These are phyloP conservation scores for Tuberolachnus salignus DNA, from an alignment of 2,888 invertebrate species.

Conservation along the genomic window DNA sequence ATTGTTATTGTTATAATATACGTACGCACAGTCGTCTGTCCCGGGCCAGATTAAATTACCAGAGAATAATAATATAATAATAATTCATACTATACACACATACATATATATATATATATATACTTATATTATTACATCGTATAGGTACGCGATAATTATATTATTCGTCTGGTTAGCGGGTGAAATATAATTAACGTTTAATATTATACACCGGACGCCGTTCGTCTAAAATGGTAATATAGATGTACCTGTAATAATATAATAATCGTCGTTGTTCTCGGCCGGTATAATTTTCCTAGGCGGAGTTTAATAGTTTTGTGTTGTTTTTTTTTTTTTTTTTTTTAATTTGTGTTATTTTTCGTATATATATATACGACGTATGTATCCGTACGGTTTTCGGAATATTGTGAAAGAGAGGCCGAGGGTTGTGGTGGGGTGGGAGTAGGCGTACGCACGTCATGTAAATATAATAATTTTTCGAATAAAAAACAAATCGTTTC, in stretches of 20 bases:
- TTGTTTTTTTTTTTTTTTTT: background rate
- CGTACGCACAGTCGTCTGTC: background rate
- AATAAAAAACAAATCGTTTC: slow-evolving; percentile 37
- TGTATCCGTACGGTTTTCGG: too few relatives aligned
- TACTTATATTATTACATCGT: background rate
- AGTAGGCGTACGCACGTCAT: slow-evolving; percentile 5
- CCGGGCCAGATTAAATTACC: slow-evolving; percentile 42
- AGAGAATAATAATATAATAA: slow-evolving; percentile 21
- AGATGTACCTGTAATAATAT: background rate
- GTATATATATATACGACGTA: too few relatives aligned
- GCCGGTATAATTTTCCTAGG: slow-evolving; percentile 38
- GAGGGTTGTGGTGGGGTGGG: background rate
- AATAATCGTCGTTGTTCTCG: slow-evolving; percentile 32
- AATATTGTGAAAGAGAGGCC: too few relatives aligned
- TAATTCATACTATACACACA: background rate
- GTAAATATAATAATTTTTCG: slow-evolving; percentile 31
- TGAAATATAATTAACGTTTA: slow-evolving; percentile 49
- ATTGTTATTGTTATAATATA: background rate
- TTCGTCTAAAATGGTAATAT: slow-evolving; percentile 38
- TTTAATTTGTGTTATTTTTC: background rate
- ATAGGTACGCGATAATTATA: too few relatives aligned
- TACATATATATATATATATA: slow-evolving; percentile 1
- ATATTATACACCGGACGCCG: slow-evolving; percentile 52
- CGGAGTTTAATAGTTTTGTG: too few relatives aligned
- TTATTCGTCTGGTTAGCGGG: too few relatives aligned